These are phyloP conservation scores for Hydractinia echinata DNA, from an alignment of 30 jellyfish, hydroid and myxozoan genomes.

Conservation along the genomic window DNA sequence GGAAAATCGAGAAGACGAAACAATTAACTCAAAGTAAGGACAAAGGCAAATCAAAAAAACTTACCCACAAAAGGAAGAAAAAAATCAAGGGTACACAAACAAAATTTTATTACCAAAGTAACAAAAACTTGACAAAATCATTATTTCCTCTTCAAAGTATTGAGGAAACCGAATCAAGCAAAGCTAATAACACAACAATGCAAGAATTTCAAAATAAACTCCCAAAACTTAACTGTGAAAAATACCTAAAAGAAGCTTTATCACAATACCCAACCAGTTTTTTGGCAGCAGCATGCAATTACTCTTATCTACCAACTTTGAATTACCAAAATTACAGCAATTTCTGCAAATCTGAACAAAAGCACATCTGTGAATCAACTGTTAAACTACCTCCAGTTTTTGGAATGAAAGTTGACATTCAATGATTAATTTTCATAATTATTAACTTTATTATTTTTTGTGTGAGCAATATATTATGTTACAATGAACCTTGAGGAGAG, in stretches of 20 bases:
- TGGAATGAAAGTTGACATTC: no score
- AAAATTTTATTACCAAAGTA: neutral
- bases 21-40: neutral
- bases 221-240: no score
- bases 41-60: neutral
- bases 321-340: neutral
- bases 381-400: no score
- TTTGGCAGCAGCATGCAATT: neutral
- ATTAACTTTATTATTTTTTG: no score
- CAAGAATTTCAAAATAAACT: no score
- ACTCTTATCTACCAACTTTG: neutral
- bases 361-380: no score
- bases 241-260: no score
- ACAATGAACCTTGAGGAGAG: no score
- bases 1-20: neutral
- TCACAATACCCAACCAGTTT: no score
- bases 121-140: neutral
- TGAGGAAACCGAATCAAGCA: neutral
- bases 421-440: no score
- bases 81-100: neutral
- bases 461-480: no score
- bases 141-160: slow-evolving; percentile 1
- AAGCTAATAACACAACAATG: neutral
- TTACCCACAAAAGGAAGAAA: neutral
- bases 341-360: no score